Conservation (phyloP, 2,113 vertebrate species). For the Marmota flaviventris region DNA sequence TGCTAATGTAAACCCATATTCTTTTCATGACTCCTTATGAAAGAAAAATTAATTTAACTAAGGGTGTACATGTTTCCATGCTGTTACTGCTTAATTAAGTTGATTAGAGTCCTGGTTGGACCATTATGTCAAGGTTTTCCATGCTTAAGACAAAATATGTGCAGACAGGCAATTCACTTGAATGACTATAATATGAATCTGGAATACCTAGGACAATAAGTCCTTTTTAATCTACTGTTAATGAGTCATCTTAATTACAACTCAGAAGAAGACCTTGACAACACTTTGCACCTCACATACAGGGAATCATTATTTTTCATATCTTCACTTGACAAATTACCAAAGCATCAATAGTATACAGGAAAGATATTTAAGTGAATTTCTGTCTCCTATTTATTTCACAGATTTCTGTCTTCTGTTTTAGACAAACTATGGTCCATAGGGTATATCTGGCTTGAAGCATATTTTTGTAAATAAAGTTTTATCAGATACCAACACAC, state of each 20-base stretch:
- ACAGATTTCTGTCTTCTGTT: not conserved
- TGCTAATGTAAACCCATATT: slow-evolving; percentile 56
- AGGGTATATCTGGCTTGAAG: not conserved
- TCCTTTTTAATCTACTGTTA: slow-evolving; percentile 72
- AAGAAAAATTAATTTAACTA: slow-evolving; percentile 69
- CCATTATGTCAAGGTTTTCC: slow-evolving; percentile 70
- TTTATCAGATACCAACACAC: not conserved
- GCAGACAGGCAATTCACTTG: slow-evolving; percentile 73
- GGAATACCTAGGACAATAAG: slow-evolving; percentile 67
- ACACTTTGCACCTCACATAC: slow-evolving; percentile 55
- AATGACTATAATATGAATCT: slow-evolving; percentile 69
- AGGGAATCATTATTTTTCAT: slow-evolving; percentile 65
- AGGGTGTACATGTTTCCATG: slow-evolving; percentile 60
- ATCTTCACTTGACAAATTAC: slow-evolving; percentile 44
- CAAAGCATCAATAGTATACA: slow-evolving; percentile 13
- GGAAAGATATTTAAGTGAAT: slow-evolving; percentile 13
- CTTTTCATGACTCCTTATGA: slow-evolving; percentile 55
- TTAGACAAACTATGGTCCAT: not conserved
- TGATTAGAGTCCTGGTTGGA: slow-evolving; percentile 73
- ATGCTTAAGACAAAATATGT: slow-evolving; percentile 69
- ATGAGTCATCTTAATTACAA: slow-evolving; percentile 81
- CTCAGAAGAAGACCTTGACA: slow-evolving; percentile 62
- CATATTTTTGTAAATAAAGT: slow-evolving; percentile 29
- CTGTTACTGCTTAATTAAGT: slow-evolving; percentile 78
- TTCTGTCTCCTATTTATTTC: not conserved